Conservation (phyloP, 2,797 vertebrate species). For the Gallinago solitaria region DNA sequence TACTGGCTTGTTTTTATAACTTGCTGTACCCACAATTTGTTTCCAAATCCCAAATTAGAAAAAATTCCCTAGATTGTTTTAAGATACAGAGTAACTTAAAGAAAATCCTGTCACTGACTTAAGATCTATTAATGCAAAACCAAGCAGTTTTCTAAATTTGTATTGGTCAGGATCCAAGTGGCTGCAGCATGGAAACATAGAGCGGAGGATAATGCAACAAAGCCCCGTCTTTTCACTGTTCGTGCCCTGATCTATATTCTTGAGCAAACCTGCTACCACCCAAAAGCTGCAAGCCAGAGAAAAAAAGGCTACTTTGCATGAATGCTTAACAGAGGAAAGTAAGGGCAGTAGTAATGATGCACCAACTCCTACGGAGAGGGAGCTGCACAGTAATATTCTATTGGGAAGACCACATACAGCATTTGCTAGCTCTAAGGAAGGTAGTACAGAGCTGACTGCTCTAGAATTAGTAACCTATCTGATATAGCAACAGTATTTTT, state of each 20-base stretch:
- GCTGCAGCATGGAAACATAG: neutral
- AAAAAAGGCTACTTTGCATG: neutral
- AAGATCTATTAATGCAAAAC: neutral
- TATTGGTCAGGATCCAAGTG: neutral
- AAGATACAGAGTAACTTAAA: neutral
- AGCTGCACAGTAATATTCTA: neutral
- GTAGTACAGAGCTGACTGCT: neutral
- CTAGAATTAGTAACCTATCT: neutral
- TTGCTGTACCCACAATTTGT: neutral
- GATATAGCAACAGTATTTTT: neutral
- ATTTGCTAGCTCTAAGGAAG: neutral
- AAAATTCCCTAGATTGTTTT: neutral
- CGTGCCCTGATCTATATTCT: accelerated
- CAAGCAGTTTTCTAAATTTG: neutral
- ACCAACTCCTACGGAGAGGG: neutral
- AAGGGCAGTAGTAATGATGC: neutral
- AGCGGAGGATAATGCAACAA: neutral
- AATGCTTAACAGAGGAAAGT: neutral
- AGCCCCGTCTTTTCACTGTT: neutral
- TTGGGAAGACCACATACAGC: neutral
- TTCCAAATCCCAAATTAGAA: neutral
- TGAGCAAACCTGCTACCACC: neutral
- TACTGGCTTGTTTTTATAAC: neutral
- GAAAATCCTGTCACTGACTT: neutral
- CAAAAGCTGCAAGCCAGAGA: neutral